Evolutionary conservation across 2,113 vertebrate species (phyloP).

Genomic region (Bufo gargarizans): DNA sequence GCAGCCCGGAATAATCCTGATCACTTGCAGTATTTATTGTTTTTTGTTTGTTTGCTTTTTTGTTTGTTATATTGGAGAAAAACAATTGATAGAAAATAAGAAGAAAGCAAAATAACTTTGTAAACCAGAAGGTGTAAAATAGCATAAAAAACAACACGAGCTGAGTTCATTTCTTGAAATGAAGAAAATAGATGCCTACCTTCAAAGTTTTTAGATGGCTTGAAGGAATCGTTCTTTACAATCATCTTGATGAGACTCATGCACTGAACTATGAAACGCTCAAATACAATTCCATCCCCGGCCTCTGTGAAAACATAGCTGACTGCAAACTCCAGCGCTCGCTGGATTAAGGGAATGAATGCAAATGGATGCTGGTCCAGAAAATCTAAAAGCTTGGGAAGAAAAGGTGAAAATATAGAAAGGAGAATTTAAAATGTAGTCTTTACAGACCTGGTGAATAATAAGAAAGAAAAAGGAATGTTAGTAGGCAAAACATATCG

Average conservation of each 20-base stretch:
- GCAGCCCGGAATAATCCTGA: too few relatives aligned
- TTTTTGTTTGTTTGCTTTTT: too few relatives aligned
- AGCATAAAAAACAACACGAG: neutral
- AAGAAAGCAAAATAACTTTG: neutral
- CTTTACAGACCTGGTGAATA: too few relatives aligned
- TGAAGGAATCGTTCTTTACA: conserved; percentile 95
- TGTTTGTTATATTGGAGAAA: too few relatives aligned
- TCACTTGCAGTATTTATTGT: too few relatives aligned
- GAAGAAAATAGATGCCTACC: conserved; percentile 73
- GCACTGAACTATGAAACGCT: conserved; percentile 96
- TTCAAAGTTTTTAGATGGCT: conserved; percentile 92
- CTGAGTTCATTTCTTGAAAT: neutral
- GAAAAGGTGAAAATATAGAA: neutral
- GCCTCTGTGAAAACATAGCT: conserved; percentile 93
- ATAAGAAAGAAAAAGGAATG: neutral
- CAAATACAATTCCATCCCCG: conserved; percentile 90
- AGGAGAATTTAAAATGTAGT: too few relatives aligned
- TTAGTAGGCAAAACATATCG: neutral
- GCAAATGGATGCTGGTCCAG: conserved; percentile 92
- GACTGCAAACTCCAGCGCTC: conserved; percentile 92
- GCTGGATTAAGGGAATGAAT: conserved; percentile 91
- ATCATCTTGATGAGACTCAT: conserved; percentile 99
- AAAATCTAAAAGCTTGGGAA: conserved; percentile 88
- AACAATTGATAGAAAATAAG: too few relatives aligned
- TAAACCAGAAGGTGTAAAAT: neutral